Base-by-base conservation (phyloP, 2,113 vertebrate species). In the Sylvia atricapilla region DNA sequence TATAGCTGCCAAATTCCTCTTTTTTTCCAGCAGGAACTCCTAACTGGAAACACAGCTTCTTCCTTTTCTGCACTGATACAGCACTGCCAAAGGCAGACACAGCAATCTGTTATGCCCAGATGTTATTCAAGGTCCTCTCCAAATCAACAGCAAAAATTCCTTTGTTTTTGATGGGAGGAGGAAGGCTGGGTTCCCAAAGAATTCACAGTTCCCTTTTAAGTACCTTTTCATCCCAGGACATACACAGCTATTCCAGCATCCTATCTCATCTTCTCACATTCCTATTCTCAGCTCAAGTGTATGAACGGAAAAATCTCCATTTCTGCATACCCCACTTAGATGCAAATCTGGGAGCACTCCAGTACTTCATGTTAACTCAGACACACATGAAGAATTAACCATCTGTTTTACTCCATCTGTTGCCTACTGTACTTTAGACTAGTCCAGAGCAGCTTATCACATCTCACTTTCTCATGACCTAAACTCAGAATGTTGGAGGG, bases 351-450 rank as follows among this genome's bases (percentile, higher is more conserved):
- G 64, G 43, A 93, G n/a, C n/a, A 46, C 33, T 89, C 67, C 91
- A 85, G 78, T 75, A 91, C 56, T 87, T 96, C 28, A 83, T 47
- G 67, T 66, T 93, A 90, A 92, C 58, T 89, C 74, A 91, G 77
- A 89, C 72, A 94, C 59, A 80, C 37, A 89, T 50, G 84, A 90
- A 90, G 72, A 94, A 83, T 81, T 80, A 88, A 84, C 66, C 10
- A 17, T 92, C 86, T 94, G 60, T 64, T 78, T 77, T 56, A 76
- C 23, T 59, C 84, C 89, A 95, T 96, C 91, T 96, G 81, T 55
- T 86, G 49, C 81, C 59, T 77, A 47, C 47, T 44, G 33, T 73
- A 83, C 81, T 50, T 92, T 10, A 83, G n/a, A 91, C 66, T 58
- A 89, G 70, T n/a, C 70, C 87, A 79, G n/a, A 94, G 58, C 8